These are phyloP conservation scores for Meloidogyne hapla DNA, from an alignment of 1,140 invertebrate genomes.

Conservation along the genomic window DNA sequence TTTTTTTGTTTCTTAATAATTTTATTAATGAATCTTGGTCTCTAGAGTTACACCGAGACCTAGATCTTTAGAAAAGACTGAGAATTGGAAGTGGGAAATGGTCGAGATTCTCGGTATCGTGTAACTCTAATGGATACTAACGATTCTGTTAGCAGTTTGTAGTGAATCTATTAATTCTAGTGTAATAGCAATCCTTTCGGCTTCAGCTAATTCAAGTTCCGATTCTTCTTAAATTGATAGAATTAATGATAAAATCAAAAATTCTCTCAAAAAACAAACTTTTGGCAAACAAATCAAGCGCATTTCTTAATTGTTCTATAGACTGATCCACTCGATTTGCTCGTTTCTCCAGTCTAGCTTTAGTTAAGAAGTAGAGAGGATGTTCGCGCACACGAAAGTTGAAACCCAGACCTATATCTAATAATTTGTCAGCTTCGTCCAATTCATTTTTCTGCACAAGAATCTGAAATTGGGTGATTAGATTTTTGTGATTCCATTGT, in stretches of 20 bases:
- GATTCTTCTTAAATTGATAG: constrained; percentile 35
- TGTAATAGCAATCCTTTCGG: constrained; percentile 81
- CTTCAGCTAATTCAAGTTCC: constrained; percentile 66
- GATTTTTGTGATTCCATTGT: too few species aligned
- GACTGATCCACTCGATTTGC: constrained; percentile 75
- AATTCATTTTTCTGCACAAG: constrained; percentile 48
- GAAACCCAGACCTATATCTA: constrained; percentile 54
- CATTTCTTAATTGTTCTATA: constrained; percentile 75
- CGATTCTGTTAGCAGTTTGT: constrained; percentile 61
- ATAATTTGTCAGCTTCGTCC: constrained; percentile 52
- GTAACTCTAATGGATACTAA: too few species aligned
- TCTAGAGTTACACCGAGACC: too few species aligned
- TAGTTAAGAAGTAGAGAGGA: constrained; percentile 83
- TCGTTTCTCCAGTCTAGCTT: constrained; percentile 79
- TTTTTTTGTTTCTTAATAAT: too few species aligned
- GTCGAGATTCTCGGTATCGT: too few species aligned
- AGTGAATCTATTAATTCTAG: constrained; percentile 82
- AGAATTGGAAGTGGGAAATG: too few species aligned
- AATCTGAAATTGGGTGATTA: constrained; percentile 29
- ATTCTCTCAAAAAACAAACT: not conserved
- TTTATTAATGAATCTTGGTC: too few species aligned
- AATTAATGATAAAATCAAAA: not conserved
- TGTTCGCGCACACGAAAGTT: constrained; percentile 80
- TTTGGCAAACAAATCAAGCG: constrained; percentile 68
- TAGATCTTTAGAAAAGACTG: too few species aligned